Evolutionary conservation across 2,113 vertebrate genomes (phyloP).

Genomic region (Columba livia): DNA sequence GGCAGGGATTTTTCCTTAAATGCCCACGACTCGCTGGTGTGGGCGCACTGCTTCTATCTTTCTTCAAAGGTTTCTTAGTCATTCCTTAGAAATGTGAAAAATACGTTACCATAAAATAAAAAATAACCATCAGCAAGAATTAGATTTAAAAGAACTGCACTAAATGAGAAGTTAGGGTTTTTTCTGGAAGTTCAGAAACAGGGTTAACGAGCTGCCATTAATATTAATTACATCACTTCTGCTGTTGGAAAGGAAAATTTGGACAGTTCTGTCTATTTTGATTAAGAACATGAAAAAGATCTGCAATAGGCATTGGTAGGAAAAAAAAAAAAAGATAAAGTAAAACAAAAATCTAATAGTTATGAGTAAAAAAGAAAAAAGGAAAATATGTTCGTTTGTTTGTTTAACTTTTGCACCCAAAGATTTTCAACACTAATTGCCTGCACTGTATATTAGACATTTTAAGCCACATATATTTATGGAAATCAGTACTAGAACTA

Average conservation of each 20-base stretch:
- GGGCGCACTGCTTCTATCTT: background rate
- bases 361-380: background rate
- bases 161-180: background rate
- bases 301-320: background rate
- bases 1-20: background rate
- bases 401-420: background rate
- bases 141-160: background rate
- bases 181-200: background rate
- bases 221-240: background rate
- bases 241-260: background rate
- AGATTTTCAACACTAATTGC: background rate
- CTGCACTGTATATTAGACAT: fast-evolving
- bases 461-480: background rate
- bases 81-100: background rate
- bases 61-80: background rate
- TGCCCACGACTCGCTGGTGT: background rate
- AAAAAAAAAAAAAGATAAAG: background rate
- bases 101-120: background rate
- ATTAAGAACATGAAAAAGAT: background rate
- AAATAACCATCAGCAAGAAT: background rate
- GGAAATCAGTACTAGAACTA: background rate
- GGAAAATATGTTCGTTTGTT: background rate
- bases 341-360: background rate
- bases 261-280: background rate
- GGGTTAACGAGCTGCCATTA: background rate